Evolutionary conservation across 2,797 vertebrate genomes (phyloP).

Genomic region (Spheniscus humboldti): DNA sequence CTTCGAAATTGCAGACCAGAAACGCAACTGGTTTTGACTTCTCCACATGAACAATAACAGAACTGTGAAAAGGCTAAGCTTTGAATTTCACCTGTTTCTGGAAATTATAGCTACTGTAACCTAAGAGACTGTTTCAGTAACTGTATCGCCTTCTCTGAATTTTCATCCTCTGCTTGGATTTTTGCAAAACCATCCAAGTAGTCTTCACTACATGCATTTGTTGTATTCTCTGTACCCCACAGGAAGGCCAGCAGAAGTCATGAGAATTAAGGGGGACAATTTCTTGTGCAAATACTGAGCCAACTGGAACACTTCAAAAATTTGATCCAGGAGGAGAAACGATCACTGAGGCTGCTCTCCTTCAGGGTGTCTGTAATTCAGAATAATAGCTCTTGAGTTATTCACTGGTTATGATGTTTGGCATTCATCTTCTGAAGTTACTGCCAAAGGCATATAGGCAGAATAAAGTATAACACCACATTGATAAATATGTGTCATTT

Average conservation of each 20-base stretch:
- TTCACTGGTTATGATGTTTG: background rate
- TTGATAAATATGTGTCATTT: slow-evolving; percentile 12
- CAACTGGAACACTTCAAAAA: background rate
- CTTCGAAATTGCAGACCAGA: background rate
- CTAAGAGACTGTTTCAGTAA: background rate
- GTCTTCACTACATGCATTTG: background rate
- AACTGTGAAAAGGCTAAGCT: background rate
- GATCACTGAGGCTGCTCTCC: background rate
- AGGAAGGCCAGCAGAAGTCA: background rate
- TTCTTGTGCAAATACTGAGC: background rate
- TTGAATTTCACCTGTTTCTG: background rate
- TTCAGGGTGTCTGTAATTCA: background rate
- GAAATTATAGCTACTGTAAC: background rate
- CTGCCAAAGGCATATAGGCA: background rate
- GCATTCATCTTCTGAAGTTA: slow-evolving; percentile 4
- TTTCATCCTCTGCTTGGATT: background rate
- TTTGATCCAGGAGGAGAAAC: background rate
- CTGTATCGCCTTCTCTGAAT: background rate
- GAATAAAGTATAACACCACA: background rate
- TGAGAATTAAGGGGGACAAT: background rate
- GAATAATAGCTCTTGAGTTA: background rate
- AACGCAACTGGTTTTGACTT: background rate
- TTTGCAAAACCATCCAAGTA: background rate
- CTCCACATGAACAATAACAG: background rate
- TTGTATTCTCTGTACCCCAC: background rate